Percentiles rank a stretch among this genome's conserved stretches.
These are phyloP conservation scores for Semnopithecus entellus DNA, from an alignment of 2,113 vertebrate genomes.

Conservation along the genomic window DNA sequence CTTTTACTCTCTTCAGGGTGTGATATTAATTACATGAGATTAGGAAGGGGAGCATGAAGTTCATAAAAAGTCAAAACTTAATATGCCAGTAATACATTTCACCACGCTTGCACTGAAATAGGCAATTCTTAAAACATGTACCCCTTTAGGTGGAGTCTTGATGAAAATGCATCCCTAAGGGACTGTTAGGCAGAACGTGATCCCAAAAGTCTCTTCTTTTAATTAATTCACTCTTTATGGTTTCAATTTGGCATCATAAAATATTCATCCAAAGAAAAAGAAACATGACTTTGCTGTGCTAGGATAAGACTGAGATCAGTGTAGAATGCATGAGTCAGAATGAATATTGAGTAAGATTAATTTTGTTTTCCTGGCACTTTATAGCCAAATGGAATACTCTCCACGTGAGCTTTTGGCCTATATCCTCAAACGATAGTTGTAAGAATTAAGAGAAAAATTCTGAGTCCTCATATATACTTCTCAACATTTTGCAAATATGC, in stretches of 20 bases:
- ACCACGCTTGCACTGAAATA: constrained; percentile 18
- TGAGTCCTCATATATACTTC: not conserved
- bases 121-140: constrained; percentile 45
- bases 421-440: not conserved
- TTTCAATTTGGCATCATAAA: constrained; percentile 66
- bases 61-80: constrained; percentile 28
- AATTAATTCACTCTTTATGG: constrained; percentile 68
- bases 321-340: constrained; percentile 55
- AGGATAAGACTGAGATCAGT: constrained; percentile 17
- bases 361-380: constrained; percentile 19
- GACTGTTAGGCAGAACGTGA: constrained; percentile 56
- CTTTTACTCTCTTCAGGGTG: constrained; percentile 47
- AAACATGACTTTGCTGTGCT: constrained; percentile 7
- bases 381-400: constrained; percentile 65
- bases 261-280: constrained; percentile 49
- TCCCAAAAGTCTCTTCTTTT: constrained; percentile 65
- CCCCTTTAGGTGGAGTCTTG: constrained; percentile 60
- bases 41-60: constrained; percentile 32
- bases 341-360: constrained; percentile 59
- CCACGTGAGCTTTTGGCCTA: not conserved
- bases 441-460: constrained; percentile 62
- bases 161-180: constrained; percentile 60
- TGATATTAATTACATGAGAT: not conserved
- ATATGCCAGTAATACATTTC: constrained; percentile 26
- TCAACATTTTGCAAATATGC: not conserved